These are phyloP conservation scores for Drosophila birchii DNA, from an alignment of 2,888 invertebrate genomes.

Conservation along the genomic window DNA sequence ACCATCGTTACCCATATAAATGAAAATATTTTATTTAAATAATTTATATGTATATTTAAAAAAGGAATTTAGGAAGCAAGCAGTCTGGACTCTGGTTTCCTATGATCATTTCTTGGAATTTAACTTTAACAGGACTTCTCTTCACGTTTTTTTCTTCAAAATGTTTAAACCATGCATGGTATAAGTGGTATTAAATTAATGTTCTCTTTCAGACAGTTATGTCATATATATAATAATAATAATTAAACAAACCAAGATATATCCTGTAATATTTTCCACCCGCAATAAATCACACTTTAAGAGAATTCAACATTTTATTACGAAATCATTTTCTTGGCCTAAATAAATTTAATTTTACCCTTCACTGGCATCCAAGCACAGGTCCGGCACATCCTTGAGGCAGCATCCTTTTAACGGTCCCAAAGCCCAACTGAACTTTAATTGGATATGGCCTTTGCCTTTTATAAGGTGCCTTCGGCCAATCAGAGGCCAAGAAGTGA, in stretches of 20 bases:
- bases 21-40: no score
- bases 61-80: no score
- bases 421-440: conserved; percentile 62
- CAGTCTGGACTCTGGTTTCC: no score
- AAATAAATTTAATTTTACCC: neutral
- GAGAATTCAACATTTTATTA: neutral
- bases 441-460: conserved; percentile 61
- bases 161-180: no score
- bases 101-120: no score
- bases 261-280: neutral
- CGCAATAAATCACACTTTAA: conserved; percentile 1
- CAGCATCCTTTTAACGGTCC: conserved; percentile 35
- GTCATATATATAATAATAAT: no score
- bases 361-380: neutral
- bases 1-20: no score
- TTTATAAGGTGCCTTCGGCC: conserved; percentile 63
- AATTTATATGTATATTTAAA: no score
- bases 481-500: conserved; percentile 54
- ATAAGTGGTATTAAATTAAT: no score
- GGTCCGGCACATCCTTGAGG: neutral
- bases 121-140: no score
- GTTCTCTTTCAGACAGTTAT: neutral
- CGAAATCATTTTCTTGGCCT: neutral
- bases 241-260: neutral
- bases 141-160: no score